Evolutionary conservation across 2,797 vertebrate genomes (phyloP).

Genomic region (Galago senegalensis): DNA sequence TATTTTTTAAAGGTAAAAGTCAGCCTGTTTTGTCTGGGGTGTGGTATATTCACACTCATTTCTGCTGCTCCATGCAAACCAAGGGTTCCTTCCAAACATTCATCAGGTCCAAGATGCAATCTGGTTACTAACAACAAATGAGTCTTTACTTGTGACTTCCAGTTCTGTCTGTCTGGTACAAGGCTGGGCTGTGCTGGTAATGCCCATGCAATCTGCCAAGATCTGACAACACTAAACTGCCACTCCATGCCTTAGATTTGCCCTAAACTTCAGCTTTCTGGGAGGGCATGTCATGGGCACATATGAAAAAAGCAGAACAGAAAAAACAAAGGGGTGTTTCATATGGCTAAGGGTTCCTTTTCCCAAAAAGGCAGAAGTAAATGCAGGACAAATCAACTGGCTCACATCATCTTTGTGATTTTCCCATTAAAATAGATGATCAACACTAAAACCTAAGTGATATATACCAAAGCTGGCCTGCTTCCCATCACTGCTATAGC

Average conservation of each 20-base stretch:
- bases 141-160: constrained; percentile 62
- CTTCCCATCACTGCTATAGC: neutral
- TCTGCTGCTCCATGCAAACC: constrained; percentile 61
- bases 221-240: neutral
- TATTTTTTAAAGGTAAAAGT: constrained; percentile 55
- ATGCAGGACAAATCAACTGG: neutral
- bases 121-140: constrained; percentile 85
- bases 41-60: constrained; percentile 67
- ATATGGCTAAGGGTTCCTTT: neutral
- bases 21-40: constrained; percentile 75
- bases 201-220: constrained; percentile 48
- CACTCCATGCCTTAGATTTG: constrained; percentile 12
- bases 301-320: constrained; percentile 14
- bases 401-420: neutral
- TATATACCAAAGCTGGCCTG: neutral
- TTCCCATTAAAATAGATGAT: neutral
- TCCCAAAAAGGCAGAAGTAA: neutral
- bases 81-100: constrained; percentile 68
- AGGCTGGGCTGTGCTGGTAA: constrained; percentile 51
- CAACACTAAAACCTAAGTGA: neutral
- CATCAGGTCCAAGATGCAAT: constrained; percentile 68
- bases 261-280: constrained; percentile 55
- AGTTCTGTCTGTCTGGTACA: constrained; percentile 69
- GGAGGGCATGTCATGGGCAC: constrained; percentile 75
- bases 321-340: neutral